Percentiles rank a stretch among this genome's conserved stretches.
Conservation (phyloP, 2,113 vertebrate species). For the Onychostruthus taczanowskii region DNA sequence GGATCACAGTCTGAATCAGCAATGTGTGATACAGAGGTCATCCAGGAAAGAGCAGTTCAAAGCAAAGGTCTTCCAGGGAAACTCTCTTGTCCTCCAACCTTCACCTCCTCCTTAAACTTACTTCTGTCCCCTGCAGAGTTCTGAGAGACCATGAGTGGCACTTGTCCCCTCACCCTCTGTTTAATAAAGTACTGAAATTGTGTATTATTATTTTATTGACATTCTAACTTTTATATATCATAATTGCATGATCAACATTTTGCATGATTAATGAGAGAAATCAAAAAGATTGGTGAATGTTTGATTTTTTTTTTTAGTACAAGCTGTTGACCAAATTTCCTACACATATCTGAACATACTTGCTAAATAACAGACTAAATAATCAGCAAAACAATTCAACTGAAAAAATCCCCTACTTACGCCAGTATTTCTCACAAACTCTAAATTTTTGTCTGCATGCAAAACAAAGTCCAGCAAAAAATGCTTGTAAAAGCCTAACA, state of each 20-base stretch:
- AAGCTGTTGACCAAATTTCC: not conserved
- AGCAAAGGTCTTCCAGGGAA: not conserved
- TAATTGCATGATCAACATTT: not conserved
- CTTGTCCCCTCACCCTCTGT: fast-evolving
- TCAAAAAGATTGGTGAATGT: not conserved
- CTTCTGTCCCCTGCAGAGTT: not conserved
- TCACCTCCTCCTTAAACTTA: not conserved
- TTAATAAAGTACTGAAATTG: not conserved
- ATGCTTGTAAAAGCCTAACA: not conserved
- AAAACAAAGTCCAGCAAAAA: not conserved
- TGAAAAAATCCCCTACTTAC: not conserved
- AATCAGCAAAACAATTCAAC: not conserved
- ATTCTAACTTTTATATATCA: not conserved
- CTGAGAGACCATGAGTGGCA: not conserved
- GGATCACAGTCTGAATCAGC: not conserved
- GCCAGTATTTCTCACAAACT: not conserved
- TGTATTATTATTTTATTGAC: not conserved
- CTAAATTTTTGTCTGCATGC: not conserved
- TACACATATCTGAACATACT: not conserved
- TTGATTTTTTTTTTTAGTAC: not conserved
- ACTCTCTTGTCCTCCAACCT: not conserved
- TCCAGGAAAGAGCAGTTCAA: not conserved
- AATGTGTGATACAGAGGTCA: not conserved
- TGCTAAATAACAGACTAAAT: not conserved
- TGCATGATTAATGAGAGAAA: not conserved